Base-by-base conservation (phyloP, 1,140 invertebrate species). In the Tribolium madens region DNA sequence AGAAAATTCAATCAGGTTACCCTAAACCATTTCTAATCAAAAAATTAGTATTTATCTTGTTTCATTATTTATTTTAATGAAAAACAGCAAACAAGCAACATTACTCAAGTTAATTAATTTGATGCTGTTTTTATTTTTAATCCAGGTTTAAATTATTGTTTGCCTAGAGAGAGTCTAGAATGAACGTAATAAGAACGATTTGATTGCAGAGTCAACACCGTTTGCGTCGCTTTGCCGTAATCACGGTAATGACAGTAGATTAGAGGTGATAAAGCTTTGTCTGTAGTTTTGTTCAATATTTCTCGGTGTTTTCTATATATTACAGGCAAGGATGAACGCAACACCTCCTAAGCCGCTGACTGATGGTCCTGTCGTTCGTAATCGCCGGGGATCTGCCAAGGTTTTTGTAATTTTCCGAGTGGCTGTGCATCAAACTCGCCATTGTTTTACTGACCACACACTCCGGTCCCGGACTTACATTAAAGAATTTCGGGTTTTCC, bases 361-460 rank as follows among this genome's bases (percentile, higher is more conserved):
- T 81, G 82, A 83, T 83, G 81, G 79, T 70, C 53, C 79, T 82
- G 81, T 81, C 82, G 26, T 57, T 72, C 33, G 80, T 81, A 83
- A 83, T 83, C 82, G 79, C 80, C 77, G 47, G 80, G 82, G 82
- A 83, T 83, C 79, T 77, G 76, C 76, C 48, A 76, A 77, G 82
- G 79, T 83, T 83, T 81, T 82, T 81, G 82, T 76, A 83, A 83
- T 83, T 83, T 83, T 83, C 82, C 82, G 79, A 83, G 81, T 82
- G 82, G 81, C 79, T 80, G 82, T 83, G 80, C 81, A 83, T 83
- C 82, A 83, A 79, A 72, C 73, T 74, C 78, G 53, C 76, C 74
- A 76, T 80, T 80, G 79, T 80, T 77, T 78, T 72, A 73, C 79
- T 78, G 78, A 82, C 80, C 81, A 70, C 79, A 76, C 75, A 53